Conservation (phyloP, 2,888 invertebrate genomes). For the Sabellastarte sp. region DNA sequence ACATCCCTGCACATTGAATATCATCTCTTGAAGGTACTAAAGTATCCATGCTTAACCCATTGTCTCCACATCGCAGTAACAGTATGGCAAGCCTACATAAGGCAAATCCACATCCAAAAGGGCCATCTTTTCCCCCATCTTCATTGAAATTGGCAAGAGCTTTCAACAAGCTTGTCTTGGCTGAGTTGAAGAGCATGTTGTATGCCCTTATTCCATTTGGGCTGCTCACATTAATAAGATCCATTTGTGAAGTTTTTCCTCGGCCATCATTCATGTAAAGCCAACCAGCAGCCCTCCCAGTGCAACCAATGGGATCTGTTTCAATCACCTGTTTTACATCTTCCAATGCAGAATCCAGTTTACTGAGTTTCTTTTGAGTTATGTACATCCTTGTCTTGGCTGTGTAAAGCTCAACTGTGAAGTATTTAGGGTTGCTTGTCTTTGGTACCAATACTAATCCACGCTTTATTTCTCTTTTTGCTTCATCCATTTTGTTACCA, state of each 20-base stretch:
- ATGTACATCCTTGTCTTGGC: conserved; percentile 33
- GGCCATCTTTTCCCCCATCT: background rate
- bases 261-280: conserved; percentile 32
- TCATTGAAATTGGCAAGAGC: background rate
- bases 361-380: conserved; percentile 30
- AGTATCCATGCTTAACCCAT: background rate
- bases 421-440: conserved; percentile 31
- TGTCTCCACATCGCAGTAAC: background rate
- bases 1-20: background rate
- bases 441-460: conserved; percentile 27
- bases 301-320: conserved; percentile 28
- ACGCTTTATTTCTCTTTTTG: conserved; percentile 3
- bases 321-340: conserved; percentile 34
- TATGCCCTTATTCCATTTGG: background rate
- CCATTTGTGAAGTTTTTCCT: conserved; percentile 23
- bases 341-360: conserved; percentile 26
- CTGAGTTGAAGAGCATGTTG: background rate
- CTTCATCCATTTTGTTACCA: background rate
- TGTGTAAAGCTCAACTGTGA: conserved; percentile 29
- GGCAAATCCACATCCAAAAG: background rate
- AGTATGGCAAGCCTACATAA: background rate
- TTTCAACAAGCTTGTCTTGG: background rate
- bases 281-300: conserved; percentile 34
- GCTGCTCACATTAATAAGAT: conserved; percentile 27
- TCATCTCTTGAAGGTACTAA: background rate